Percentiles rank a stretch among this genome's conserved stretches.
Evolutionary conservation across 2,797 vertebrate species (phyloP).

Genomic region (Notamacropus eugenii): DNA sequence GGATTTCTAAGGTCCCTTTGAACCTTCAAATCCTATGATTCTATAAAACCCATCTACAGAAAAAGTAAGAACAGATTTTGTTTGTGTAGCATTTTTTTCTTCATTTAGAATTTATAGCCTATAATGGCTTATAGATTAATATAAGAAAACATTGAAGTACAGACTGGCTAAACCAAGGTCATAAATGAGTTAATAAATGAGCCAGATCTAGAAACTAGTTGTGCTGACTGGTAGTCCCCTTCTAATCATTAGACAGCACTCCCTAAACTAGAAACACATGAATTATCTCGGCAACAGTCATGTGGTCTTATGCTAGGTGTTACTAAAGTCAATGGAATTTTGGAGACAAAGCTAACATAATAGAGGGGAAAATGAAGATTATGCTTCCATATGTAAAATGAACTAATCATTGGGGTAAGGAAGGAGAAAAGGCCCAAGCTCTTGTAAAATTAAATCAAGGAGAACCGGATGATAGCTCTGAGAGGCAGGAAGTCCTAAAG

Average conservation of each 20-base stretch:
- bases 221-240: neutral
- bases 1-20: neutral
- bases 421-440: conserved; percentile 46
- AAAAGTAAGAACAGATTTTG: neutral
- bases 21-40: neutral
- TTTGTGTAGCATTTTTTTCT: neutral
- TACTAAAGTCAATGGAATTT: neutral
- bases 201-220: neutral
- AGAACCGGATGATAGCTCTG: conserved; percentile 9
- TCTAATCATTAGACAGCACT: neutral
- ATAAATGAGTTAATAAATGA: neutral
- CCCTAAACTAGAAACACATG: neutral
- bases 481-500: conserved; percentile 35
- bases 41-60: neutral
- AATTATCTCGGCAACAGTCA: neutral
- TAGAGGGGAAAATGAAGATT: neutral
- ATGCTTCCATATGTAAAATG: conserved; percentile 34
- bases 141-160: neutral
- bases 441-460: conserved; percentile 38
- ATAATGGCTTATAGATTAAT: neutral
- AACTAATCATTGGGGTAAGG: conserved; percentile 9
- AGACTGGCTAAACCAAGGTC: neutral
- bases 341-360: conserved; percentile 20
- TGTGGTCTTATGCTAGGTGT: neutral
- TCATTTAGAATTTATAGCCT: neutral